Conservation (phyloP, 1,140 invertebrate species). For the Mya arenaria region DNA sequence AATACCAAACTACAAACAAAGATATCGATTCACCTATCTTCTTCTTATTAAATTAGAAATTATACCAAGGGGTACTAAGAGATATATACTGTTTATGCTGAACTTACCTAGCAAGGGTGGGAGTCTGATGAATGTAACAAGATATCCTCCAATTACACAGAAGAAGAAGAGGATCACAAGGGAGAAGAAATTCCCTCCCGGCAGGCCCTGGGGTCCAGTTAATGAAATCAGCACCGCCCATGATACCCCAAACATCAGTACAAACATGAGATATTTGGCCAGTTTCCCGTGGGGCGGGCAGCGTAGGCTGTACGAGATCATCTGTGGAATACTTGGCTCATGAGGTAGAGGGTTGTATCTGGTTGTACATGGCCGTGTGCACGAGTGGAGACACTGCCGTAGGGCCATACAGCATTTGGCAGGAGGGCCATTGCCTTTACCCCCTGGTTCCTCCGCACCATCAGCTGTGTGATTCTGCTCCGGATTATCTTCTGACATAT, state of each 20-base stretch:
- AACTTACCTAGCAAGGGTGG: constrained; percentile 86
- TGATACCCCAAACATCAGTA: constrained; percentile 85
- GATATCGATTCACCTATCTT: too few relatives aligned
- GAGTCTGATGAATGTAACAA: constrained; percentile 88
- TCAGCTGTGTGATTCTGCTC: constrained; percentile 8
- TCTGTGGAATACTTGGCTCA: constrained; percentile 56
- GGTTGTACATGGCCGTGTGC: constrained; percentile 60
- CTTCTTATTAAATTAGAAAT: too few relatives aligned
- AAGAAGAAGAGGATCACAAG: constrained; percentile 84
- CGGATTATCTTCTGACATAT: too few relatives aligned
- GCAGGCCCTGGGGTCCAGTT: constrained; percentile 88
- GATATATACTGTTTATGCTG: too few relatives aligned
- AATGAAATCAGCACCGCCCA: constrained; percentile 89
- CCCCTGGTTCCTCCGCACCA: neutral
- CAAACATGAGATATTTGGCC: constrained; percentile 67
- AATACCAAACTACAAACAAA: too few relatives aligned
- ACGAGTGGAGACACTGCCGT: constrained; percentile 42
- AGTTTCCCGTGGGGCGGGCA: constrained; percentile 79
- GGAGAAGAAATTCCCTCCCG: constrained; percentile 90
- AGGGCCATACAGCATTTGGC: constrained; percentile 54
- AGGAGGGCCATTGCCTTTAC: neutral
- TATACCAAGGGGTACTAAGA: too few relatives aligned
- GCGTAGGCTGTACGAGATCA: constrained; percentile 70
- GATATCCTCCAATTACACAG: constrained; percentile 91
- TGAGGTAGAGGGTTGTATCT: constrained; percentile 68